Conservation (phyloP, 2,113 vertebrate genomes). For the Petromus typicus region DNA sequence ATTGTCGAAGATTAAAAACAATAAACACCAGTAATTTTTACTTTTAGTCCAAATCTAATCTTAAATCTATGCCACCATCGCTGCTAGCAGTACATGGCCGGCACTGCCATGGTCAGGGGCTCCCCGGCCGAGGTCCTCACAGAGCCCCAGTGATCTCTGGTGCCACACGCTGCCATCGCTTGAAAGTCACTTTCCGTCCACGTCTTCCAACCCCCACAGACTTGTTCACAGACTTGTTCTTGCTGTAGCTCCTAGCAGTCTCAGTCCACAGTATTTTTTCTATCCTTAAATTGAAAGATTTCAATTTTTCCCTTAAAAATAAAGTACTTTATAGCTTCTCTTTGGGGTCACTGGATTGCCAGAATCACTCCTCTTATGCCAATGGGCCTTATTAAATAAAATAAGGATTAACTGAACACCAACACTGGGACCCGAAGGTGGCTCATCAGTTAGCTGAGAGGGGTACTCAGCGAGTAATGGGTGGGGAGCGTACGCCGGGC, state of each 20-base stretch:
- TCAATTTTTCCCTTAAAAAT: not conserved
- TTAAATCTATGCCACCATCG: not conserved
- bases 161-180: not conserved
- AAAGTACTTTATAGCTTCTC: not conserved
- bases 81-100: not conserved
- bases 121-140: not conserved
- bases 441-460: no score
- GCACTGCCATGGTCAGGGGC: no score
- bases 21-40: not conserved
- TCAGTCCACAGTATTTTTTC: not conserved
- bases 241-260: not conserved
- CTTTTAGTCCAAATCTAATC: not conserved
- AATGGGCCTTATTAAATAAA: not conserved
- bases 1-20: not conserved
- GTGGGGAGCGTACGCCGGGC: not conserved
- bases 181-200: not conserved
- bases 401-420: not conserved
- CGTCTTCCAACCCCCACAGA: not conserved
- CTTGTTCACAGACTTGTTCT: not conserved
- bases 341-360: not conserved
- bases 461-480: not conserved
- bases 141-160: no score
- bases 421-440: not conserved
- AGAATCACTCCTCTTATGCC: not conserved
- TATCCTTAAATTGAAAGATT: slow-evolving; percentile 14